These are phyloP conservation scores for Dorcus hopei DNA, from an alignment of 2,888 invertebrate species.

Conservation along the genomic window DNA sequence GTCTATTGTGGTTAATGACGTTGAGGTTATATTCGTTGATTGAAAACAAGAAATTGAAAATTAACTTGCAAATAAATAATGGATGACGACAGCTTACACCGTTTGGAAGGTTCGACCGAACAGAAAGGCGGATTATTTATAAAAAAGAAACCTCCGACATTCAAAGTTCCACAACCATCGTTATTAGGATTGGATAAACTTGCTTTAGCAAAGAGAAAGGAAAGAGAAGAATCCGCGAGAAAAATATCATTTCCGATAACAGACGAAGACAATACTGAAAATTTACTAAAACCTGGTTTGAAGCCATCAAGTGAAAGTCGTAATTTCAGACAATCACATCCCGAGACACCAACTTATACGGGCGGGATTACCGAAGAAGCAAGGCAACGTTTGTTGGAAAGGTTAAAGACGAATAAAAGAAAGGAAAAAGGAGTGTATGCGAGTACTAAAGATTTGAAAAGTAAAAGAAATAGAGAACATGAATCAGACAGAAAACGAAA, in stretches of 20 bases:
- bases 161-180: constrained; percentile 75
- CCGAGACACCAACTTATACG: constrained; percentile 92
- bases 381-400: constrained; percentile 66
- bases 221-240: constrained; percentile 59
- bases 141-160: constrained; percentile 66
- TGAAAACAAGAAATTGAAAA: no score
- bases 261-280: constrained; percentile 47
- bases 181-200: constrained; percentile 80
- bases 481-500: constrained; percentile 35
- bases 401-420: constrained; percentile 53
- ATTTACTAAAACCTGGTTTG: constrained; percentile 36
- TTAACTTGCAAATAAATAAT: neutral
- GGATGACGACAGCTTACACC: constrained; percentile 62
- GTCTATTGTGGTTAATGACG: no score
- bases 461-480: constrained; percentile 44
- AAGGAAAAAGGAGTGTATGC: constrained; percentile 70
- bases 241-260: constrained; percentile 64
- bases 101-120: constrained; percentile 63
- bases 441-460: constrained; percentile 58
- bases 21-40: no score
- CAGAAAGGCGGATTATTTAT: constrained; percentile 69
- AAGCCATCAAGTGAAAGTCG: constrained; percentile 47
- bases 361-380: constrained; percentile 86
- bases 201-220: constrained; percentile 70
- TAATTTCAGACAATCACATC: constrained; percentile 73